phyloP scores from a whole-genome alignment of 2,888 invertebrate genomes.

The Mythimna ferrago region DNA sequence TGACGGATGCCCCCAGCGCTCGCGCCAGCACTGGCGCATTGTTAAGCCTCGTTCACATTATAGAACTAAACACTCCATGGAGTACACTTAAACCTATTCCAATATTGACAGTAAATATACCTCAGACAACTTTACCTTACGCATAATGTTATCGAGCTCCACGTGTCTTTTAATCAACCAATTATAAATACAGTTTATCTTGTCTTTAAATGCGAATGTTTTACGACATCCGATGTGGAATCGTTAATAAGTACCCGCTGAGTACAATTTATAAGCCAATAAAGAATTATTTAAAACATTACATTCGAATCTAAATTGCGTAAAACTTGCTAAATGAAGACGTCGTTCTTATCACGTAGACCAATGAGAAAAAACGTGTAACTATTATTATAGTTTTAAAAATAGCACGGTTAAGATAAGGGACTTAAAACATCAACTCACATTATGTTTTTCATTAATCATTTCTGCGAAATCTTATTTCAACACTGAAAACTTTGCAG shows the following conservation, averaged over 20 bases:
- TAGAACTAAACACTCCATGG: conserved; percentile 36
- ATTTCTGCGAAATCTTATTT: conserved; percentile 31
- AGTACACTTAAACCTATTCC: conserved; percentile 29
- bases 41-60: conserved; percentile 63
- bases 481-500: conserved; percentile 18
- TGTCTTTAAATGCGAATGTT: conserved; percentile 43
- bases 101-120: conserved; percentile 32
- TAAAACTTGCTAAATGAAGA: conserved; percentile 31
- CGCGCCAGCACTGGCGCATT: conserved; percentile 55
- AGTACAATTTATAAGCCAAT: conserved; percentile 25
- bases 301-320: conserved; percentile 38
- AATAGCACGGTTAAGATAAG: conserved; percentile 56
- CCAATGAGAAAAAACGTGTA: conserved; percentile 31
- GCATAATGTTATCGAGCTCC: conserved; percentile 14
- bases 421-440: conserved; percentile 44
- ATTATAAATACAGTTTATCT: conserved; percentile 32
- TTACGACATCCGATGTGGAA: conserved; percentile 24
- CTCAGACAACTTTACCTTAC: conserved; percentile 10
- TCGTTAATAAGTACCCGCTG: conserved; percentile 9
- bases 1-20: conserved; percentile 77
- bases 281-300: conserved; percentile 15
- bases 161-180: conserved; percentile 28
- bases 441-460: conserved; percentile 48
- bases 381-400: conserved; percentile 36
- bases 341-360: conserved; percentile 39